Base-by-base conservation (phyloP, 2,797 vertebrate species). In the Numenius phaeopus region DNA sequence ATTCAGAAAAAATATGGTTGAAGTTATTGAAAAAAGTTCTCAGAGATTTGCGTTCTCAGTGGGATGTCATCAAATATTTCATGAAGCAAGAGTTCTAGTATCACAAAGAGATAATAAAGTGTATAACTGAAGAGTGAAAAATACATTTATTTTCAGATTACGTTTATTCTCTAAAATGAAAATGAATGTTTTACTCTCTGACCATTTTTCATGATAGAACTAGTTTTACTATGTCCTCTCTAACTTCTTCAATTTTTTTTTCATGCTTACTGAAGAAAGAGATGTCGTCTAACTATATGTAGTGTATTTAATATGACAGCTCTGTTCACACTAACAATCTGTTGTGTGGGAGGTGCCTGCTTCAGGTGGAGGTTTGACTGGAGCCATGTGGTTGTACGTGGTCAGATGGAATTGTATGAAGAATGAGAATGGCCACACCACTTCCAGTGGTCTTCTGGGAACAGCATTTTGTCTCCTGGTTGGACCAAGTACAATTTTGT, bases 381-480 rank as follows among this genome's bases (percentile, higher is more conserved):
- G 46, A 83, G 20, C 40, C 37, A 8, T 42, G 13, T 70, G 62
- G 21, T 10, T 55, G 34, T 42, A 21, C 14, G 21, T 0, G 9
- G 34, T 46, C 65, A 54, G 47, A 44, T 42, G n/a, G 39, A 72
- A 20, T 40, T 57, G 61, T 39, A 3, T n/a, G 40, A 1, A 1
- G 40, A 67, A n/a, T 52, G 10, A 7, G 55, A 62, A 64, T 0
- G 9, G 42, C 64, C 70, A 22, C 40, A 22, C 7, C 0, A 0
- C 14, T 72, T 49, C 75, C n/a, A 7, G n/a, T 6, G 11, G 9
- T 62, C 80, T 42, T 39, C 47, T 72, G 44, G 20, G 29, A 55
- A 10, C 12, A 20, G 26, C 15, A 7, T 5, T 57, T 72, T 57
- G 42, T 58, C 40, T 62, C 15, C 37, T 44, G n/a, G 4, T 42